Conservation (phyloP, 2,888 invertebrate species). For the Parthenolecanium corni region DNA sequence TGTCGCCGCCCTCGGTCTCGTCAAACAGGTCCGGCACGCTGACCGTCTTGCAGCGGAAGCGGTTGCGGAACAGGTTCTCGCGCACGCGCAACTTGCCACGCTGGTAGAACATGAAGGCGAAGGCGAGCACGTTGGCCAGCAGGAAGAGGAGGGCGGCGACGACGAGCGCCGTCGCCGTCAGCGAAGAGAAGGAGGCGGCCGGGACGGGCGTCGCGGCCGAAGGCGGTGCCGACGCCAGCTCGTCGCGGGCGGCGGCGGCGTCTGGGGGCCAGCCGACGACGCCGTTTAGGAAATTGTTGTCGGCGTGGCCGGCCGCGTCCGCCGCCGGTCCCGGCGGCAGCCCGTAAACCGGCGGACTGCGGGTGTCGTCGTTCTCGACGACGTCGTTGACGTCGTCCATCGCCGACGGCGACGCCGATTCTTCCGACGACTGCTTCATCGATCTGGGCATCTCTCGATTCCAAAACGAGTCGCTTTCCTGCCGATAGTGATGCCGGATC, state of each 20-base stretch:
- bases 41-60: conserved; percentile 39
- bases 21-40: conserved; percentile 29
- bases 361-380: conserved; percentile 5
- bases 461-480: conserved; percentile 72
- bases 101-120: conserved; percentile 55
- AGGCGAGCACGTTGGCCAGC: conserved; percentile 57
- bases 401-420: background rate
- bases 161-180: conserved; percentile 40
- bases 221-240: conserved; percentile 29
- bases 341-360: background rate
- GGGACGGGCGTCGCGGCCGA: background rate
- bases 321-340: conserved; percentile 6
- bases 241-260: conserved; percentile 39
- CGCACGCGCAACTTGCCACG: conserved; percentile 47
- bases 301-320: background rate
- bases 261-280: conserved; percentile 28
- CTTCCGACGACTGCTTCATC: background rate
- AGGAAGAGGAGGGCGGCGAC: conserved; percentile 56
- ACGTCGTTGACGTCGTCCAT: background rate
- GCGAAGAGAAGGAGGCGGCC: conserved; percentile 36
- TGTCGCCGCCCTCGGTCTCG: conserved; percentile 41
- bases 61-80: conserved; percentile 42
- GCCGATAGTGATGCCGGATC: conserved; percentile 61
- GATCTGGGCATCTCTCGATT: conserved; percentile 58
- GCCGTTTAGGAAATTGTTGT: conserved; percentile 10